Evolutionary conservation across 2,797 vertebrate species (phyloP).

Genomic region (Molothrus aeneus): DNA sequence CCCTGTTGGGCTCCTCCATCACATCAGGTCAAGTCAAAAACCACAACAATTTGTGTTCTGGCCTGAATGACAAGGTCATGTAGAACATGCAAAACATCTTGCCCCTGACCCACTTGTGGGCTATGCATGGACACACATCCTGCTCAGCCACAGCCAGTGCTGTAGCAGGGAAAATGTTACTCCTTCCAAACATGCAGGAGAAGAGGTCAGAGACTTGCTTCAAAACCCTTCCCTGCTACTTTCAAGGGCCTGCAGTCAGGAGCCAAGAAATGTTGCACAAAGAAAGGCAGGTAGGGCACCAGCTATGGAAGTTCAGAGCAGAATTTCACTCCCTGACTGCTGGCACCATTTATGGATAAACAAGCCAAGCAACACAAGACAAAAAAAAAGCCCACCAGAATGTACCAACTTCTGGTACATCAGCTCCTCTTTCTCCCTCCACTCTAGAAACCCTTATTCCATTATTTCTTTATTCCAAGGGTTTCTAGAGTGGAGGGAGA

Average conservation of each 20-base stretch:
- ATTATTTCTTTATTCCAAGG: background rate
- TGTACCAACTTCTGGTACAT: background rate
- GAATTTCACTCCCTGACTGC: background rate
- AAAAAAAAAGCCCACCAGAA: background rate
- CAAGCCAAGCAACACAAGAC: background rate
- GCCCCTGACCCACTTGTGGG: background rate
- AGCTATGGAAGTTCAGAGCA: background rate
- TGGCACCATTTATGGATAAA: background rate
- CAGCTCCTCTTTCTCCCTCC: background rate
- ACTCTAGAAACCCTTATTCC: background rate
- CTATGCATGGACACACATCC: background rate
- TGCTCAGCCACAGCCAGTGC: background rate
- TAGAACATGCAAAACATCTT: background rate
- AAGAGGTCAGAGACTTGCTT: background rate
- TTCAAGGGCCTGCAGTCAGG: background rate
- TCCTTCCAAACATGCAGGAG: background rate
- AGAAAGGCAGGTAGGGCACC: background rate
- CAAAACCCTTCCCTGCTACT: background rate
- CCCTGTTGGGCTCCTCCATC: background rate
- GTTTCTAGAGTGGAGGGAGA: background rate
- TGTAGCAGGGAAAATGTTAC: background rate
- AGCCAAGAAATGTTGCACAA: background rate
- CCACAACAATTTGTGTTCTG: background rate
- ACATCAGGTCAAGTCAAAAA: background rate
- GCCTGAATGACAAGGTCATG: background rate